phyloP scores from a whole-genome alignment of 2,113 vertebrate species.

The Oreocharis arfaki region DNA sequence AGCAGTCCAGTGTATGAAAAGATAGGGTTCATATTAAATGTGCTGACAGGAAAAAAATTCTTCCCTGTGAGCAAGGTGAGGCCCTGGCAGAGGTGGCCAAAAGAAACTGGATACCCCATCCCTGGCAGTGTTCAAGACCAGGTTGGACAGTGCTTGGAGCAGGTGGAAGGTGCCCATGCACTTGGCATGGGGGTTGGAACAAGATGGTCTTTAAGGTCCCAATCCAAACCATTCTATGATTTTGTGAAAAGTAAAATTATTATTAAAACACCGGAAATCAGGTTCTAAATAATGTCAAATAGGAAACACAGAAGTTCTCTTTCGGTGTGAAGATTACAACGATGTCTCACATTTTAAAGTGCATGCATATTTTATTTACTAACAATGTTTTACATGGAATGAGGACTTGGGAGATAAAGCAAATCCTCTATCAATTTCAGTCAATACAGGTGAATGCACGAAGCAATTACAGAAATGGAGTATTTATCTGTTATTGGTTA shows the following conservation, averaged over 20 bases:
- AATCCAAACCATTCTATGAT: background rate
- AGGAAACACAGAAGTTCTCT: background rate
- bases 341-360: background rate
- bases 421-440: background rate
- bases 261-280: background rate
- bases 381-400: background rate
- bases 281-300: background rate
- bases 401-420: background rate
- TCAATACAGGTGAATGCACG: background rate
- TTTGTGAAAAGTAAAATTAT: background rate
- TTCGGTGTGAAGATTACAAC: background rate
- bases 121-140: background rate
- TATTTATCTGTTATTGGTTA: slow-evolving; percentile 36
- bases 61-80: background rate
- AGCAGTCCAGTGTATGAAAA: background rate
- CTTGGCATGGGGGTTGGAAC: background rate
- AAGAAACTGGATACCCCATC: background rate
- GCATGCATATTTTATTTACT: background rate
- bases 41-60: background rate
- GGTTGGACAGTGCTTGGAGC: background rate
- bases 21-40: background rate
- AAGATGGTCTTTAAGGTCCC: background rate
- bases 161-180: background rate
- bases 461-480: slow-evolving; percentile 30
- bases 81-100: background rate